A percentile compares a stretch with the other conserved stretches of the same genome.
Conservation (phyloP, 2,888 invertebrate species). For the Timandra comae region DNA sequence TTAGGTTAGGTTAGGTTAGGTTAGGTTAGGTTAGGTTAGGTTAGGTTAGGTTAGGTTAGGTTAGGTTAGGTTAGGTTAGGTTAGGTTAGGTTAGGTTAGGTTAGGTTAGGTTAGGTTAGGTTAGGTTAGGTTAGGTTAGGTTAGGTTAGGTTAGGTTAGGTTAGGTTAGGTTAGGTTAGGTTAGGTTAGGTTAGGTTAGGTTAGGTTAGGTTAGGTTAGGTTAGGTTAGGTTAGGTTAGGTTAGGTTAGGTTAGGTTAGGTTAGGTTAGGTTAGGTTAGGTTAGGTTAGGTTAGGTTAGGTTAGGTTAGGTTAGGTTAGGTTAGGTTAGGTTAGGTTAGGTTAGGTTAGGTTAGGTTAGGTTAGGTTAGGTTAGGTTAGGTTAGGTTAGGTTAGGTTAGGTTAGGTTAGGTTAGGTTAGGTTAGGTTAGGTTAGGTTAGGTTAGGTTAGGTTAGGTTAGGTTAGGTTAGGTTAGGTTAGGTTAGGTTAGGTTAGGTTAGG, state of each 20-base stretch:
- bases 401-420: conserved; percentile 3
- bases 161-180: conserved; percentile 8
- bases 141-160: conserved; percentile 12
- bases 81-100: too few relatives aligned
- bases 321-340: conserved; percentile 6
- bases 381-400: conserved; percentile 4
- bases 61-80: too few relatives aligned
- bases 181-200: conserved; percentile 6
- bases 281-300: conserved; percentile 18
- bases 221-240: conserved; percentile 12
- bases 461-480: conserved; percentile 6
- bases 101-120: conserved; percentile 11
- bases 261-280: conserved; percentile 14
- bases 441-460: conserved; percentile 6
- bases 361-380: conserved; percentile 16
- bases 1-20: too few relatives aligned
- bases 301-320: conserved; percentile 19
- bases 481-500: conserved; percentile 6
- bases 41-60: too few relatives aligned
- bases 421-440: conserved; percentile 6
- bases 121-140: conserved; percentile 12
- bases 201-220: conserved; percentile 10
- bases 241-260: conserved; percentile 13
- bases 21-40: too few relatives aligned
- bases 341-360: conserved; percentile 9